phyloP scores from a whole-genome alignment of 2,113 vertebrate species.

The Lampris megalopsis region DNA sequence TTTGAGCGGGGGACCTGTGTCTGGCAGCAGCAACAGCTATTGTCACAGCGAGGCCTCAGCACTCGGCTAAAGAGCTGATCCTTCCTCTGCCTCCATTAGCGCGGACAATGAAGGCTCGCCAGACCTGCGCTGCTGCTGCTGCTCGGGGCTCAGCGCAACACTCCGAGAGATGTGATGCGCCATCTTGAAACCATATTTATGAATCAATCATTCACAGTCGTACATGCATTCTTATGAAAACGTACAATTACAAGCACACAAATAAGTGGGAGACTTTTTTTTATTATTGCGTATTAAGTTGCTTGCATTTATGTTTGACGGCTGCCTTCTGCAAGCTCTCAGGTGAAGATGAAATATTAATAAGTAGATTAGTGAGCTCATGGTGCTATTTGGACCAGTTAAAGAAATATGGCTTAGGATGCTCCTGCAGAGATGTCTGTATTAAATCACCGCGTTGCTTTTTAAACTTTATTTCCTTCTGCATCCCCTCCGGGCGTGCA shows the following conservation, averaged over 20 bases:
- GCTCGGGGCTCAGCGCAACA: slow-evolving; percentile 19
- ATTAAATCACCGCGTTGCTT: not conserved
- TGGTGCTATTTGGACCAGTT: not conserved
- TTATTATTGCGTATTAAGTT: not conserved
- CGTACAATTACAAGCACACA: slow-evolving; percentile 5
- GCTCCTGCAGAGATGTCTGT: not conserved
- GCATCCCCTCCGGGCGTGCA: not conserved
- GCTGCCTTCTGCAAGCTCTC: not conserved
- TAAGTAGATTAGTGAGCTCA: not conserved
- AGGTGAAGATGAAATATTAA: slow-evolving; percentile 8
- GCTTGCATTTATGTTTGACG: not conserved
- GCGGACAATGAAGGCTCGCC: slow-evolving; percentile 9
- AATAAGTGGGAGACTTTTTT: not conserved
- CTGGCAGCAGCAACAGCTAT: slow-evolving; percentile 24
- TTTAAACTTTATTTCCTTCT: not conserved
- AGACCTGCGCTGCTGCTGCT: slow-evolving; percentile 17
- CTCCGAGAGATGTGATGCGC: too few relatives aligned
- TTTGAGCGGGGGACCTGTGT: slow-evolving; percentile 8
- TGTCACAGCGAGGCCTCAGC: slow-evolving; percentile 38
- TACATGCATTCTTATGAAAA: slow-evolving; percentile 13
- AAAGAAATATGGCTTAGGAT: not conserved
- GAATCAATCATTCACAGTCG: slow-evolving; percentile 18
- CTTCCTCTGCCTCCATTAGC: slow-evolving; percentile 39
- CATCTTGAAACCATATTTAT: not conserved
- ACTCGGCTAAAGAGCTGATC: slow-evolving; percentile 30